A percentile compares a stretch with the other conserved stretches of the same genome.
Conservation (phyloP, 2,113 vertebrate species). For the Garra rufa region DNA sequence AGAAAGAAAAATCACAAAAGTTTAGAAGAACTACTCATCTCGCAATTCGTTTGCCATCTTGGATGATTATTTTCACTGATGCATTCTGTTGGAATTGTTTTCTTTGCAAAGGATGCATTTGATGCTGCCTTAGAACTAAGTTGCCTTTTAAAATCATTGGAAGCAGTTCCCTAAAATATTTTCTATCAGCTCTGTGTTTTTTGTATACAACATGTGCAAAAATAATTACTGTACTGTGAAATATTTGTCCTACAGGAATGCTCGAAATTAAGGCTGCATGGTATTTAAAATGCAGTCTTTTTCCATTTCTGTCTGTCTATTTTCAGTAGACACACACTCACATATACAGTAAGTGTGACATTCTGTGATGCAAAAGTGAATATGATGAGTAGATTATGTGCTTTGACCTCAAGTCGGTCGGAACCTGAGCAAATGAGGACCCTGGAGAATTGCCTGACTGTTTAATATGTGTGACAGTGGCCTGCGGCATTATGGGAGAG, state of each 20-base stretch:
- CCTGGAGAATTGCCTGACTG: slow-evolving; percentile 40
- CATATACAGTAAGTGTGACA: slow-evolving; percentile 37
- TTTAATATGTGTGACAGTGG: slow-evolving; percentile 54
- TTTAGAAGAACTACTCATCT: not conserved
- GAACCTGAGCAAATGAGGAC: slow-evolving; percentile 55
- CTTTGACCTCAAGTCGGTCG: slow-evolving; percentile 53
- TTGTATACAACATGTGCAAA: not conserved
- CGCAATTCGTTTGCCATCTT: not conserved
- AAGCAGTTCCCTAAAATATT: not conserved
- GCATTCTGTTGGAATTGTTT: not conserved
- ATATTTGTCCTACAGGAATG: not conserved
- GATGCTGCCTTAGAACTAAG: not conserved
- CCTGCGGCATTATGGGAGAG: slow-evolving; percentile 55
- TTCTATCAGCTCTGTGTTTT: not conserved
- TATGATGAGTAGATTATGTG: slow-evolving; percentile 57
- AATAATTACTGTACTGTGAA: not conserved
- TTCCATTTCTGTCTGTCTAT: not conserved
- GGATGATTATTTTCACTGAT: not conserved
- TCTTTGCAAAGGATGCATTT: not conserved
- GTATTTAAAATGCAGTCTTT: slow-evolving; percentile 13
- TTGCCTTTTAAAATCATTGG: not conserved
- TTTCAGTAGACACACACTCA: not conserved
- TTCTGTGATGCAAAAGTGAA: slow-evolving; percentile 54
- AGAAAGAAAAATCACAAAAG: not conserved
- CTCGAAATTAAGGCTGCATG: not conserved